Percentiles rank a stretch among this genome's conserved stretches.
phyloP scores from a whole-genome alignment of 2,888 invertebrate genomes.

The Cantharis rustica region DNA sequence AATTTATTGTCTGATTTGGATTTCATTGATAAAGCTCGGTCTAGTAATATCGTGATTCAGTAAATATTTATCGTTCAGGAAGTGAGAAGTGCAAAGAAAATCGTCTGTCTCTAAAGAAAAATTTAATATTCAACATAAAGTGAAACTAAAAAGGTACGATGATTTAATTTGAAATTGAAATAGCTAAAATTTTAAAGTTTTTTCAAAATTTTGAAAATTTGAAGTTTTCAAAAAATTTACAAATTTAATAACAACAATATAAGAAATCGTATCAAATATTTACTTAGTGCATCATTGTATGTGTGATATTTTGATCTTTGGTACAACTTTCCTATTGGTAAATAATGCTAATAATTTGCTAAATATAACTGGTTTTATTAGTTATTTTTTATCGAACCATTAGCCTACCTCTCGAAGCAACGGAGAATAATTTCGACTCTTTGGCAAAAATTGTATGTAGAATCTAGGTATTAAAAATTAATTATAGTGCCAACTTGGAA shows the following conservation, averaged over 20 bases:
- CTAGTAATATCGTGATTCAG: neutral
- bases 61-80: neutral
- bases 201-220: neutral
- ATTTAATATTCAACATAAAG: too few relatives aligned
- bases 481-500: neutral
- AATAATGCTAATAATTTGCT: neutral
- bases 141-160: neutral
- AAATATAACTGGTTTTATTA: neutral
- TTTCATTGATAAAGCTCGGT: neutral
- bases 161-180: neutral
- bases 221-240: too few relatives aligned
- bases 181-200: too few relatives aligned
- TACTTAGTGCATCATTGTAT: neutral
- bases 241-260: too few relatives aligned
- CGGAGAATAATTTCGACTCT: neutral
- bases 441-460: neutral
- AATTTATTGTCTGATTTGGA: neutral
- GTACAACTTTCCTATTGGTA: neutral
- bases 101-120: too few relatives aligned
- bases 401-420: neutral
- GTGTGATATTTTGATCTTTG: neutral
- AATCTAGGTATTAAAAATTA: neutral
- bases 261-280: neutral
- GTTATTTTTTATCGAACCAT: neutral
- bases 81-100: neutral